Percentiles rank a stretch among this genome's conserved stretches.
phyloP scores from a whole-genome alignment of 1,140 invertebrate species.

The Drosophila serrata region DNA sequence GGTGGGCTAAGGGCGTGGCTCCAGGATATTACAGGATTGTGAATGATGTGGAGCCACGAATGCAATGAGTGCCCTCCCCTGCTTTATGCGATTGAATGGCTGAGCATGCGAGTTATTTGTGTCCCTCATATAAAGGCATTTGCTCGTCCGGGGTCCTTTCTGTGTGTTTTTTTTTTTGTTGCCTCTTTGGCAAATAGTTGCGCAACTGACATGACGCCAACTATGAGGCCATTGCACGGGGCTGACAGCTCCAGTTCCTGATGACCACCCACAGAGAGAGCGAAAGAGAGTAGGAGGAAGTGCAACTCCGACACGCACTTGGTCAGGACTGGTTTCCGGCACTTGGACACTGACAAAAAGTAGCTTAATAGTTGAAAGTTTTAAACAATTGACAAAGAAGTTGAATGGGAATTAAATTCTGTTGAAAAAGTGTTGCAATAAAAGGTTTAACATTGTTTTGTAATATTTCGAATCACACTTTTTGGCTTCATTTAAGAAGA shows the following conservation, averaged over 20 bases:
- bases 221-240: slow-evolving; percentile 47
- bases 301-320: slow-evolving; percentile 56
- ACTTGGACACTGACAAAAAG: slow-evolving; percentile 10
- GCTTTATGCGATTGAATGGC: slow-evolving; percentile 10
- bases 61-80: background rate
- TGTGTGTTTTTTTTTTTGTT: slow-evolving; percentile 24
- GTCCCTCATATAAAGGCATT: slow-evolving; percentile 15
- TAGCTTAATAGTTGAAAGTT: background rate
- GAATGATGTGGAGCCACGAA: background rate
- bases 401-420: background rate
- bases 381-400: background rate
- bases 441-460: background rate
- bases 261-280: slow-evolving; percentile 7
- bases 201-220: slow-evolving; percentile 74
- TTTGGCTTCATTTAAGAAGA: background rate
- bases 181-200: slow-evolving; percentile 72
- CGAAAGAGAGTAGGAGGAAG: background rate
- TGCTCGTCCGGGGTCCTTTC: slow-evolving; percentile 7
- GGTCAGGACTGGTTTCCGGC: slow-evolving; percentile 25
- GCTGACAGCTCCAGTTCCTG: background rate
- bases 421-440: background rate
- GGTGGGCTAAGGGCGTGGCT: slow-evolving; percentile 33
- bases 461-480: background rate
- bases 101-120: slow-evolving; percentile 50
- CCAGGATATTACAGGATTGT: background rate